Evolutionary conservation across 2,888 invertebrate genomes (phyloP).

Genomic region (Hermodice carunculata): DNA sequence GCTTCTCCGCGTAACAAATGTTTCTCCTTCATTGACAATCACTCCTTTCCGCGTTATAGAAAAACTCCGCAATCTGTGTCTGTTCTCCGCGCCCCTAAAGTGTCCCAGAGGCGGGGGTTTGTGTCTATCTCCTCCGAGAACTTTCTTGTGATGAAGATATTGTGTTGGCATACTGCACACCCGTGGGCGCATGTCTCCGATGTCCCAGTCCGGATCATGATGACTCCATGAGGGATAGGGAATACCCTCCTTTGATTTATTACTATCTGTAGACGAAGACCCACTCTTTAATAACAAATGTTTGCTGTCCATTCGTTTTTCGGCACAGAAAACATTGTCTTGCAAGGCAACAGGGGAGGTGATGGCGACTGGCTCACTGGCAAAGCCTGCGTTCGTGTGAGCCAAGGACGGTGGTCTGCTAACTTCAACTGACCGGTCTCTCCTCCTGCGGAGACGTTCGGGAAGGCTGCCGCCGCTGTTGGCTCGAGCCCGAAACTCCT

Average conservation of each 20-base stretch:
- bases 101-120: background rate
- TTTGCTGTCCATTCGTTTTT: too few relatives aligned
- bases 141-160: background rate
- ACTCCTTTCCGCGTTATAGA: constrained; percentile 13
- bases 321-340: too few relatives aligned
- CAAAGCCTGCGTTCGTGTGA: too few relatives aligned
- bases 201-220: constrained; percentile 10
- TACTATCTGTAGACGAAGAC: too few relatives aligned
- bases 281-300: too few relatives aligned
- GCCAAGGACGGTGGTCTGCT: too few relatives aligned
- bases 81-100: too few relatives aligned
- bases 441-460: background rate
- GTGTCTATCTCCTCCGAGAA: background rate
- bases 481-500: constrained; percentile 19
- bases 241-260: too few relatives aligned
- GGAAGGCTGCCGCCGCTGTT: constrained; percentile 14
- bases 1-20: background rate
- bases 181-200: constrained; percentile 21
- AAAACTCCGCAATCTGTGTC: constrained; percentile 13
- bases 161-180: constrained; percentile 13
- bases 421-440: too few relatives aligned
- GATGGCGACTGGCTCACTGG: too few relatives aligned
- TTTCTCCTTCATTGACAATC: constrained; percentile 8
- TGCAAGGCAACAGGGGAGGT: too few relatives aligned
- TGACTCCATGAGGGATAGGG: too few relatives aligned